Evolutionary conservation across 1,140 invertebrate genomes (phyloP), one percentile per base, ranked within the genome.

Genomic region (Antheraea pernyi): DNA sequence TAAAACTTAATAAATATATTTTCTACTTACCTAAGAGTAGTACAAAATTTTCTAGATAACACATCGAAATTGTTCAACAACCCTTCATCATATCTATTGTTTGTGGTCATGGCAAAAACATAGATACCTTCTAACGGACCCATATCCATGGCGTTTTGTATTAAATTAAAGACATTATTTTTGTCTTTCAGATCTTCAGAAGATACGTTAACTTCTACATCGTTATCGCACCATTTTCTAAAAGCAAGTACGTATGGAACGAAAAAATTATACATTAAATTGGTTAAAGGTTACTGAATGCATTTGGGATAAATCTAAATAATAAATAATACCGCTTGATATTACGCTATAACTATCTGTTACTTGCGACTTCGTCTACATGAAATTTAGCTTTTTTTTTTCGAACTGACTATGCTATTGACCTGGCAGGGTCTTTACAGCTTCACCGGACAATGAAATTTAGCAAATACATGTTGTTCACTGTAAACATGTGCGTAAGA

Each of bases 91-190:
- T 19, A 4, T 19, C 3, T 22, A 19, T 9, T 19, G 18, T 9
- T 19, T 39, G 30, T 0, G n/a, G 8, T 18, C 37, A 37, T 30
- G 19, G 13, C n/a, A 30, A 73, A 59, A 9, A 75, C 18, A 46
- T 69, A 74, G 10, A 78, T 69, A 9, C 67, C 74, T 13, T 72
- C 74, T 13, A 78, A 58, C 2, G 64, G 13, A 9, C 65, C 72
- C 4, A 67, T 11, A 7, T 22, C 7, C 19, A 30, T 63, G 18
- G 68, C 64, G 6, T 71, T n/a, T 16, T 71, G 72, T 5, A 80
- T 22, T 22, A 65, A 60, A 19, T 13, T 53, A 9, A 3, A 66
- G 19, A 62, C 13, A n/a, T 68, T 0, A 46, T 59, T 67, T 7
- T 70, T 70, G 0, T 37, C 63, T 0, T 42, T 46, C 6, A 80